These are phyloP conservation scores for Cepphus grylle DNA, from an alignment of 2,113 vertebrate species.

Conservation along the genomic window DNA sequence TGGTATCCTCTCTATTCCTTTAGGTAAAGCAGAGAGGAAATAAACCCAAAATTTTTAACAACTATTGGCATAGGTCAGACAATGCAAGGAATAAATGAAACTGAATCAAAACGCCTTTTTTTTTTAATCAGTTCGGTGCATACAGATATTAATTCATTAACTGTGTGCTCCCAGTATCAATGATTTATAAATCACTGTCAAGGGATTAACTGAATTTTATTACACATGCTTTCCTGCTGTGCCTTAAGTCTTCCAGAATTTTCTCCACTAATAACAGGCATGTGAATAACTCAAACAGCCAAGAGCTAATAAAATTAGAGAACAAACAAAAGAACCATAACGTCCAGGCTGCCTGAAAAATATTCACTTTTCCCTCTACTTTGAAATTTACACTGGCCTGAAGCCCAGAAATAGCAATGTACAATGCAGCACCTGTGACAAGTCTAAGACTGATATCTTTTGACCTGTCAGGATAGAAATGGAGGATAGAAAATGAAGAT, in stretches of 20 bases:
- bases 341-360: background rate
- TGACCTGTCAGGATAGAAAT: background rate
- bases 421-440: background rate
- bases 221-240: background rate
- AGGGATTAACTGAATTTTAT: background rate
- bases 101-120: background rate
- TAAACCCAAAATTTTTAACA: background rate
- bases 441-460: background rate
- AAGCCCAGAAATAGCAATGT: conserved; percentile 41
- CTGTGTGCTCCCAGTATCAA: background rate
- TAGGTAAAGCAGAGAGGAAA: background rate
- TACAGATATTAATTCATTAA: background rate
- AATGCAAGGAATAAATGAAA: background rate
- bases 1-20: background rate
- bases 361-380: background rate
- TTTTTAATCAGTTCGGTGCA: background rate
- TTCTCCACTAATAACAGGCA: background rate
- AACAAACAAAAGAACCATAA: background rate
- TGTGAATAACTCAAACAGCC: background rate
- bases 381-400: conserved; percentile 29
- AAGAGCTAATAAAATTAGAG: background rate
- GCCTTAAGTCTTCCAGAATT: background rate
- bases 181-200: background rate
- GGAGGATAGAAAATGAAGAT: background rate
- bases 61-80: background rate